Base-by-base conservation (phyloP, 2,888 invertebrate species). In the Chydorus sphaericus region DNA sequence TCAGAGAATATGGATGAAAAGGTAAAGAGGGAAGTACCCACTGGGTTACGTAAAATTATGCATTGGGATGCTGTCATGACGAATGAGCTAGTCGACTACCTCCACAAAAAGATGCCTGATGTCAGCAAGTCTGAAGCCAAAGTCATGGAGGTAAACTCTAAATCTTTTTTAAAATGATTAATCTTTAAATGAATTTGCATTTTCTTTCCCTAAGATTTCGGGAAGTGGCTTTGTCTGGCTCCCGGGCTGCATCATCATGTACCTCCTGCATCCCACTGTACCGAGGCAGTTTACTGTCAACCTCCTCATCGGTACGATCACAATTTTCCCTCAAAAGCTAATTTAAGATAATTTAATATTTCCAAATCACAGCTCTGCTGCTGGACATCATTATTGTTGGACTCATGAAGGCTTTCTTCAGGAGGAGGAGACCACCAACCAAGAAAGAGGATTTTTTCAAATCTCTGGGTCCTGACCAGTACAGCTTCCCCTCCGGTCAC, bases 401-500 rank as follows among this genome's bases (percentile, higher is more conserved):
- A 8, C 61, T 85, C 4, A 64, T 83, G 11, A 94, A 94, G 71
- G 83, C 91, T 1, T 68, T 78, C 55, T 79, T 82, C 6, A 75
- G 91, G 59, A 74, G 94, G 65, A 75, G 83, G 62, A 75, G 94
- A 30, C 93, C 93, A 0, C 65, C 73, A 0, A 74, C 76, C 23
- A 79, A 81, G 65, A 71, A 73, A 59, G 79, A 79, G 62, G 84
- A 87, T 66, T 76, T 82, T 61, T 70, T 83, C 59, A 77, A 77
- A 33, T 72, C 72, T 3, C 61, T 88, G 20, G 86, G 89, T 0
- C 85, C 91, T 0, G 93, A 93, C 69, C 84, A 89, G 64, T 96
- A 82, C 68, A 81, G 84, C 50, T 97, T 97, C 68, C 97, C 96
- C 11, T 96, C 94, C 0, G 94, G 94, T 0, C 96, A 97, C 69